Conservation (phyloP, 2,113 vertebrate species). For the Enhydra lutris region DNA sequence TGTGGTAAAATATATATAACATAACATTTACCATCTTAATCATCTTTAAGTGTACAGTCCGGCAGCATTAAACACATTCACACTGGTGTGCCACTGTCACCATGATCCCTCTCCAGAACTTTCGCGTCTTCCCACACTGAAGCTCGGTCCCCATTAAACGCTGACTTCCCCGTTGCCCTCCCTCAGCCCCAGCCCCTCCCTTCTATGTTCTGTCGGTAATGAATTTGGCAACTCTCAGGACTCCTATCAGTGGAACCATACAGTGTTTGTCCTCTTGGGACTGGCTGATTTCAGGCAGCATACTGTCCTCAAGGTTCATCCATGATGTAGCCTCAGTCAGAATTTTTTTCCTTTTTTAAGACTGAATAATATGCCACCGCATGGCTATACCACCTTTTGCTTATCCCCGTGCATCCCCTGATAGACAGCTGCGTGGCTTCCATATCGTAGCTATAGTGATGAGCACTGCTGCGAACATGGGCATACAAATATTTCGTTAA, state of each 20-base stretch:
- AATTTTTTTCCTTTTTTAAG: not conserved
- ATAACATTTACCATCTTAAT: not conserved
- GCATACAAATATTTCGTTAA: not conserved
- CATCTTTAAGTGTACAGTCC: not conserved
- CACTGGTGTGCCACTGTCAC: not conserved
- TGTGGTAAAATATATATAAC: not conserved
- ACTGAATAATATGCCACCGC: not conserved
- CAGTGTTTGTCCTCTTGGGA: not conserved
- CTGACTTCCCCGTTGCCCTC: not conserved
- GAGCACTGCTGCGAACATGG: not conserved
- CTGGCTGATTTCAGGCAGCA: not conserved
- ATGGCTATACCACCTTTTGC: not conserved
- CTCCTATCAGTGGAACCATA: not conserved
- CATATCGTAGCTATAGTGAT: not conserved
- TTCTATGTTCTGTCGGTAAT: not conserved
- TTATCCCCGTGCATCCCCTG: not conserved
- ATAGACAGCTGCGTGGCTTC: fast-evolving
- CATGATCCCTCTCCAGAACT: not conserved
- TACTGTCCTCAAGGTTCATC: not conserved
- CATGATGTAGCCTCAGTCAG: not conserved
- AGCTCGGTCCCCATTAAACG: not conserved
- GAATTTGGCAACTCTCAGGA: not conserved
- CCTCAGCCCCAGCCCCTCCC: not conserved
- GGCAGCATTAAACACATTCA: not conserved
- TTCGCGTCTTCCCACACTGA: not conserved